Evolutionary conservation across 2,113 vertebrate species (phyloP), one percentile per base, ranked within the genome.

Genomic region (Tamias sibiricus): DNA sequence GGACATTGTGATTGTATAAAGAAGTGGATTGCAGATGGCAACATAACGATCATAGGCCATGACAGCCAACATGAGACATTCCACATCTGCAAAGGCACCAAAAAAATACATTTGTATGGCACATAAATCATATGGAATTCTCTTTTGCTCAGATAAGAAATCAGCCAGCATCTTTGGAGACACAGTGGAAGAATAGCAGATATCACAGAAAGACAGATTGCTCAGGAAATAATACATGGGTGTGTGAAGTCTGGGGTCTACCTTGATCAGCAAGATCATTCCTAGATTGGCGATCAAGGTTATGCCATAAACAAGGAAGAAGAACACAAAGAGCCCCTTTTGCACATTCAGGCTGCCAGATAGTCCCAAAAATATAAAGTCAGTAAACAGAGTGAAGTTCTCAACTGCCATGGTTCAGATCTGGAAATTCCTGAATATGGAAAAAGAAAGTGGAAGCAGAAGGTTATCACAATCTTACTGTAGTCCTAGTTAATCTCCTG

Each of bases 11-110:
- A 94, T 6, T 8, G 93, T 94, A 47, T 98, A 98, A 32, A 96
- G 91, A 19, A 98, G 87, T 52, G 97, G 97, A 24, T 96, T 98
- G 35, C 95, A 97, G 66, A 98, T 96, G 26, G 96, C 97, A 24
- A 94, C 69, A 4, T 98, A 98, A 4, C 37, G 59, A 32, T 98
- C 97, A 52, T 98, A 98, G 2, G 97, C 97, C 97, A 97, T 98
- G 57, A 96, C 30, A 30, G 97, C 88, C 44, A 98, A 30, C 77
- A 98, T 88, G 49, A 96, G 86, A 66, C 95, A 96, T 54, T 98
- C 97, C 14, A 93, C 30, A 47, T 95, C 86, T 13, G 85, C 95
- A 90, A 98, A 97, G 12, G 74, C 69, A 0, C 97, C 87, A 4
- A 94, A 98, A 35, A 96, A 79, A 35, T 94, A 97, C 94, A 98